Conservation (phyloP, 1,140 invertebrate species). For the Vollenhovia emeryi region DNA sequence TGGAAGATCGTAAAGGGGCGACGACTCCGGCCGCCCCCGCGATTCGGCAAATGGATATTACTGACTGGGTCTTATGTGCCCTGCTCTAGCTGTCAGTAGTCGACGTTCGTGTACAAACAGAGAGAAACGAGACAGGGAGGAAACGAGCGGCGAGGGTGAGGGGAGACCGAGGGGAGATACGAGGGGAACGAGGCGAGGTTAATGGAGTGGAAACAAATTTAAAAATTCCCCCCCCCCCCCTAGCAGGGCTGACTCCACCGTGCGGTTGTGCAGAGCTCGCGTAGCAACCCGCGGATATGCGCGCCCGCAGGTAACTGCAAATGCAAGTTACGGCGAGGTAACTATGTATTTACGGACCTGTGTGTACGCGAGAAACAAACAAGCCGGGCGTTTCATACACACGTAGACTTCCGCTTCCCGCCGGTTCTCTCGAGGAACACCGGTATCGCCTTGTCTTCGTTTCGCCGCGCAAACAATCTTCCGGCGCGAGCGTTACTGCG, state of each 20-base stretch:
- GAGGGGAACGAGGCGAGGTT: constrained; percentile 71
- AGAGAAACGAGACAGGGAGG: constrained; percentile 42
- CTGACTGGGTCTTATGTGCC: constrained; percentile 62
- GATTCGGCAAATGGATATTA: constrained; percentile 69
- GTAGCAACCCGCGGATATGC: constrained; percentile 1
- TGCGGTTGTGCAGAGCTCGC: not conserved
- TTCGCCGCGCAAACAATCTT: constrained; percentile 27
- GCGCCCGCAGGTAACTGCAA: constrained; percentile 40
- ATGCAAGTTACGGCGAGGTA: constrained; percentile 9
- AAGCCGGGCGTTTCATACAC: constrained; percentile 47
- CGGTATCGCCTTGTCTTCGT: constrained; percentile 48
- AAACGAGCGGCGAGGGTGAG: constrained; percentile 18
- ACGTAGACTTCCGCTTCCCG: constrained; percentile 38
- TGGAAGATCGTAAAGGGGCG: constrained; percentile 55
- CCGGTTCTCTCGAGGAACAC: constrained; percentile 35
- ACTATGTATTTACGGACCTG: constrained; percentile 53
- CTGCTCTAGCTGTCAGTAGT: constrained; percentile 36
- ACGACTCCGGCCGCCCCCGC: constrained; percentile 41
- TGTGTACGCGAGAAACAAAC: constrained; percentile 58
- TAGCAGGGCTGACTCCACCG: not conserved
- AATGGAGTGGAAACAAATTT: constrained; percentile 81
- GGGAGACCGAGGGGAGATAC: not conserved
- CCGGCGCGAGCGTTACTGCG: constrained; percentile 34
- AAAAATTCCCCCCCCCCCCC: constrained; percentile 71
- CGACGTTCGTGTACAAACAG: constrained; percentile 60